Evolutionary conservation across 2,888 invertebrate species (phyloP).

Genomic region (Acholoe squamosa): DNA sequence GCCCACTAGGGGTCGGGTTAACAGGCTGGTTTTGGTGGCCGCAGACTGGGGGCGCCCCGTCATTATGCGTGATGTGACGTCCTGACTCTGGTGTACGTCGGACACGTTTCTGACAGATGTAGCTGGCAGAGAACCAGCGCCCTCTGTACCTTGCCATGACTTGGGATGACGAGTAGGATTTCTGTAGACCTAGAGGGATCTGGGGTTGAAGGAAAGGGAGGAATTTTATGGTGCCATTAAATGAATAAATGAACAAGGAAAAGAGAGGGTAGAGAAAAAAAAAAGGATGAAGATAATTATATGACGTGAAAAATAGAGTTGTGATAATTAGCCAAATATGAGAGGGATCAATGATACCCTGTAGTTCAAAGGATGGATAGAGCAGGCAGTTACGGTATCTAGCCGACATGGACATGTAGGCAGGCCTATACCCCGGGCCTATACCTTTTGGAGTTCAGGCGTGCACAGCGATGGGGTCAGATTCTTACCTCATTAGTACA

Average conservation of each 20-base stretch:
- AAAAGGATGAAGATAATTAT: too few species aligned
- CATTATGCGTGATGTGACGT: neutral
- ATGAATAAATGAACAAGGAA: too few species aligned
- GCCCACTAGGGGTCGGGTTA: neutral
- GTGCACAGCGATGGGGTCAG: neutral
- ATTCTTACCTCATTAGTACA: slow-evolving; percentile 41
- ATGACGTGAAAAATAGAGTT: neutral
- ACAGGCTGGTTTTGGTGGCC: neutral
- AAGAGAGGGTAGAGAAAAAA: too few species aligned
- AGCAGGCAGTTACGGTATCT: neutral
- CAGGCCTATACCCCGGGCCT: too few species aligned
- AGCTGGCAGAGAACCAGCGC: neutral
- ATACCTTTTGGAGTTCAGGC: neutral
- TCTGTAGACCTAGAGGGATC: too few species aligned
- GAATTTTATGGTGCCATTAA: too few species aligned
- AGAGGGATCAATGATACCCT: neutral
- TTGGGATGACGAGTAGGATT: too few species aligned
- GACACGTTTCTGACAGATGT: slow-evolving; percentile 23
- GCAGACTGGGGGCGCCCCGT: slow-evolving; percentile 16
- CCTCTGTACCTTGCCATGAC: neutral
- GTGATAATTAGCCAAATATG: neutral
- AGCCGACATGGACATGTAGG: neutral
- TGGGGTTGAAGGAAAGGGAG: neutral
- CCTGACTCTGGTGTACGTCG: neutral
- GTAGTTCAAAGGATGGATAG: neutral